Evolutionary conservation across 2,888 invertebrate species (phyloP), one percentile per base, ranked within the genome.

Genomic region (Drosophila histrio): DNA sequence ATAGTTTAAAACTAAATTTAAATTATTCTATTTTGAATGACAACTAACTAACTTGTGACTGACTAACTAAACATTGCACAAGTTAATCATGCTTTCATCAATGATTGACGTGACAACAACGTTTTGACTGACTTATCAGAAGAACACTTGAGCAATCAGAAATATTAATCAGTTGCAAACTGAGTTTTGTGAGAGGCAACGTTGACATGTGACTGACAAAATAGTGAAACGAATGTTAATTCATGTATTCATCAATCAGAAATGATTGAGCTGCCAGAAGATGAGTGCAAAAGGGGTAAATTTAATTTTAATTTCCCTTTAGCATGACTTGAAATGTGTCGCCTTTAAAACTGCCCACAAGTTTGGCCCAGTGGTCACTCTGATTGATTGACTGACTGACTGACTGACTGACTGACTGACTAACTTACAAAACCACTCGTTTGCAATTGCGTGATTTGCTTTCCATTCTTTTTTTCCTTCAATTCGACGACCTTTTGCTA

Each of bases 361-460:
- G 13, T 22, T 53, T 34, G 54, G 56, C 30, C 53, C 34, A 61
- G 24, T 62, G 49, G 34, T 30, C 62, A 39, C 32, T 17, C 15
- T 15, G 43, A 52, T 36, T 62, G 57, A 50, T 13, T 70, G 68
- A 54, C 36, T 79, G 47, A 79, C 44, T 79, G 67, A 75, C 79
- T 79, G 64, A 79, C 52, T 72, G 32, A 72, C 49, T 21, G 21
- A 19, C 9, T 64, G 60, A 52, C n/a, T 77, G 77, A 78, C 38
- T 75, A 60, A 78, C 75, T 82, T 68, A 81, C 36, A 82, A 39
- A 75, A 28, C 6, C n/a, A 36, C 8, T n/a, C 19, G 22, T 17
- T 32, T 32, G 8, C 15, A 26, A 69, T 86, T 87, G 87, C 87
- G 81, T 87, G 87, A 84, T 77, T 79, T 63, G 46, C 4, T 39